Base-by-base conservation (phyloP, 2,797 vertebrate genomes). In the Pangasius macronema region DNA sequence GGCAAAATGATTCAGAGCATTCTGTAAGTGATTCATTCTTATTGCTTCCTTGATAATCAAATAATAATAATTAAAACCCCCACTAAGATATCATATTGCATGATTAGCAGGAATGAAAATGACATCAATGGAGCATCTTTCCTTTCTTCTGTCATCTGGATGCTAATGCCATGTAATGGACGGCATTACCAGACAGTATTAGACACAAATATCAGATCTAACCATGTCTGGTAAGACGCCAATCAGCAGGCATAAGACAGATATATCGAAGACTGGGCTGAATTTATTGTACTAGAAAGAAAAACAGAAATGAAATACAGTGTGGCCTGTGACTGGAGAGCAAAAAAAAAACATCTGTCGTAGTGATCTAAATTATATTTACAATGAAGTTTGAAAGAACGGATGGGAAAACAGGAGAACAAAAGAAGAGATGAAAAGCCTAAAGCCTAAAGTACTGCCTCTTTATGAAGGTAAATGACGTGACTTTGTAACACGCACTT, bases 171-270 rank as follows among this genome's bases (percentile, higher is more conserved):
- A 53, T 95, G 96, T 94, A 93, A 98, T 96, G 94, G 95, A 97
- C 96, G 98, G 98, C 98, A 98, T 99, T 99, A 99, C 98, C 98
- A 99, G 98, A 99, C 98, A 99, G 98, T 99, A 99, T 99, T 99
- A 99, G 98, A 99, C 97, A 95, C 90, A 92, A 94, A 87, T 95
- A 94, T 93, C 94, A 98, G 95, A 98, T 99, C 98, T 99, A 99
- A 99, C 97, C 95, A 91, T 99, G 98, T 97, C 98, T 99, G 98
- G 98, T 99, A 99, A 99, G 97, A 98, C 98, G 93, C 94, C 97
- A 95, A 97, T 98, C 97, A 88, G 94, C 96, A 95, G 96, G 97
- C 97, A 36, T 86, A 68, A 87, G 61, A 51, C 14, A 49, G 65
- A 33, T 53, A 36, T 8, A 63, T 83, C 18, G 10, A 20, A 11